Base-by-base conservation (phyloP, 2,113 vertebrate species). In the Merops nubicus region DNA sequence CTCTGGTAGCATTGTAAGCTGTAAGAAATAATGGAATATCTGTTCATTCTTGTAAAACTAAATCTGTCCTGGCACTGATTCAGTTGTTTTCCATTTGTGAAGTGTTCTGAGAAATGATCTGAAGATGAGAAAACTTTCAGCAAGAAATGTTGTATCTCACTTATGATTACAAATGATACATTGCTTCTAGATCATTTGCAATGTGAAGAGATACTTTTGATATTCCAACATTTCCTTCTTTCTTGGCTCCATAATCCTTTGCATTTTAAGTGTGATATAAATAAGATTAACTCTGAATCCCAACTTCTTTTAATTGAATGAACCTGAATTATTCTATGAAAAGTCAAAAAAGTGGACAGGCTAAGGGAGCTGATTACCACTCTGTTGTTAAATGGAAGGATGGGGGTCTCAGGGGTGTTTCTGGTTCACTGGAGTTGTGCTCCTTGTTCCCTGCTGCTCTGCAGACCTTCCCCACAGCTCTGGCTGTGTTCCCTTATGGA, bases 41-140 rank as follows among this genome's bases (percentile, higher is more conserved):
- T 91, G 22, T 78, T 89, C 33, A 31, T 82, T 36, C 65, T 74
- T 70, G 19, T 70, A 76, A 91, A 87, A 50, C 28, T 86, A 45
- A 81, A 51, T 84, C n/a, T 81, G 21, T 18, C 16, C 8, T 87
- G 86, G n/a, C 59, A 67, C 12, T 59, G 50, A 84, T 91, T 69
- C 43, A 84, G 0, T 89, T 92, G 63, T 67, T 84, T 77, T 84
- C n/a, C 16, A 21, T 79, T 94, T 76, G 18, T 73, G 36, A 68
- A 47, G 5, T 70, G 91, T 92, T 92, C 59, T 81, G 59, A 88
- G 59, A 40, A 69, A 65, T 36, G 21, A 57, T 57, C 68, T 80
- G 45, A 83, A 86, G 72, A 83, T 78, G 5, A 68, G 48, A 80
- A 91, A 68, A 38, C 8, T 33, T 89, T 28, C 12, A 72, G 48